Evolutionary conservation across 2,797 vertebrate species (phyloP).

Genomic region (Lepus townsendii): DNA sequence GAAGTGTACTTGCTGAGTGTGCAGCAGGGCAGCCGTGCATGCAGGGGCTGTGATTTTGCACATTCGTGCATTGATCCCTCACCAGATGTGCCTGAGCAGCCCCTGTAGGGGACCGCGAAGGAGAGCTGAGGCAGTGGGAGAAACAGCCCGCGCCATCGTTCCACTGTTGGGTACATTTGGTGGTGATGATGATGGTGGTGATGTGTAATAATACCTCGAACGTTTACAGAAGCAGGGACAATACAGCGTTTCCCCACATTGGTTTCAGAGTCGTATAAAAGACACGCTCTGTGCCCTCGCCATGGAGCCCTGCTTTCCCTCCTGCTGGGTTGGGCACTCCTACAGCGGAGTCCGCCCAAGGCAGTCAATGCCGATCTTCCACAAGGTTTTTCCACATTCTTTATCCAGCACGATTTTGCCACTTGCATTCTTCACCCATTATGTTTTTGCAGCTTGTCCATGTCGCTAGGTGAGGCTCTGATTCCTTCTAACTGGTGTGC

Average conservation of each 20-base stretch:
- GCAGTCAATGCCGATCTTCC: too few relatives aligned
- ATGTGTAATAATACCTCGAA: neutral
- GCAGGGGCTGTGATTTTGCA: neutral
- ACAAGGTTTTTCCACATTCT: too few relatives aligned
- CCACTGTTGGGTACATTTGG: neutral
- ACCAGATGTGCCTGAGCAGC: neutral
- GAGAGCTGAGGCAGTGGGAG: neutral
- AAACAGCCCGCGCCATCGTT: neutral
- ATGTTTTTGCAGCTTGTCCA: neutral
- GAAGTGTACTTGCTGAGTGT: neutral
- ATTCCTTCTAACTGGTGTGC: neutral
- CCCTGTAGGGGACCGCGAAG: neutral
- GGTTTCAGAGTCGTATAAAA: neutral
- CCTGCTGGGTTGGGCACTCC: too few relatives aligned
- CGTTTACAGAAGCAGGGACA: neutral
- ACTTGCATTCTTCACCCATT: neutral
- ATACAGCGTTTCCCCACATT: neutral
- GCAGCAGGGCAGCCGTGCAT: neutral
- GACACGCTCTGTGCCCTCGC: neutral
- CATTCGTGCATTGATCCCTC: too few relatives aligned
- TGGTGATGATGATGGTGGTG: neutral
- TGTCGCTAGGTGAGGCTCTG: neutral
- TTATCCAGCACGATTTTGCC: neutral
- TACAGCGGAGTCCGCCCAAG: too few relatives aligned
- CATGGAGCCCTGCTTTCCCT: neutral